Percentiles rank a stretch among this genome's conserved stretches.
Evolutionary conservation across 2,113 vertebrate species (phyloP).

Genomic region (Burhinus bistriatus): DNA sequence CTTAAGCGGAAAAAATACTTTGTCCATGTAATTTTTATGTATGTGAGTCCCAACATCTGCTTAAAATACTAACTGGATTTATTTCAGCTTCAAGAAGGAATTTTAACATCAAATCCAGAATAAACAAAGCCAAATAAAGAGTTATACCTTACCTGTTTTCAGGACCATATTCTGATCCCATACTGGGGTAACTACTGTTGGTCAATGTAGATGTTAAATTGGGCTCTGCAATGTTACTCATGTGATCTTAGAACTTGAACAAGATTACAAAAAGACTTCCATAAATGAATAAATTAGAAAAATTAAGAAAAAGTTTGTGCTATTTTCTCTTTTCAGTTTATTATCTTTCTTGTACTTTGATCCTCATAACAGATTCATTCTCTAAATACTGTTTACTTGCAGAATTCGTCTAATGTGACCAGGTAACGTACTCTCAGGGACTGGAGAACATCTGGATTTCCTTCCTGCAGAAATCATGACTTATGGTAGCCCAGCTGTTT

Average conservation of each 20-base stretch:
- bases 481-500: background rate
- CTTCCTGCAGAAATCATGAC: background rate
- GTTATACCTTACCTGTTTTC: background rate
- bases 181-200: background rate
- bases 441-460: background rate
- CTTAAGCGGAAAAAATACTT: background rate
- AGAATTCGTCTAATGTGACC: fast-evolving
- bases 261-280: background rate
- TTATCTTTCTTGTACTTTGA: background rate
- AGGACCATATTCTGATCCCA: background rate
- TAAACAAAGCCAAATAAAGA: background rate
- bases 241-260: background rate
- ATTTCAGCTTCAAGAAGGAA: background rate
- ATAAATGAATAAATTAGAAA: background rate
- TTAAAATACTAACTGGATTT: background rate
- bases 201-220: background rate
- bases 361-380: background rate
- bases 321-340: background rate
- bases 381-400: background rate
- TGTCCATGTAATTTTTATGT: background rate
- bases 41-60: background rate
- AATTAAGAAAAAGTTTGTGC: fast-evolving
- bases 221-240: background rate
- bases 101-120: background rate
- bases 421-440: background rate